These are phyloP conservation scores for Sciurus vulgaris DNA, from an alignment of 2,797 vertebrate species.

Conservation along the genomic window DNA sequence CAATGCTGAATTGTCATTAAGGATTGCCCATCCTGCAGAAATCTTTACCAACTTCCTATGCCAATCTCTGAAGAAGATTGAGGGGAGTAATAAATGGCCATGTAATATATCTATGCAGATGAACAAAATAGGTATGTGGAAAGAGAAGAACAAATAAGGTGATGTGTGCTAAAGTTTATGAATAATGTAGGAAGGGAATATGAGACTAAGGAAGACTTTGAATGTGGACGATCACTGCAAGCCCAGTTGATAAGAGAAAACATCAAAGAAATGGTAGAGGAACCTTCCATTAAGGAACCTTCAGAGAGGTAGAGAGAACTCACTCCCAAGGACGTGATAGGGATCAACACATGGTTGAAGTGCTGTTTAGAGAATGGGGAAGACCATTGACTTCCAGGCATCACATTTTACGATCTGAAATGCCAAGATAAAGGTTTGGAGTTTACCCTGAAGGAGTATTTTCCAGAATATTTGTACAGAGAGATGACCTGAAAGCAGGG, in stretches of 20 bases:
- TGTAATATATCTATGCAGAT: neutral
- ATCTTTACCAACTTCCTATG: neutral
- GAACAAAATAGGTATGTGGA: neutral
- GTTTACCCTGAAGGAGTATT: neutral
- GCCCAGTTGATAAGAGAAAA: neutral
- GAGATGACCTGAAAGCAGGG: neutral
- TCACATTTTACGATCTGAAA: neutral
- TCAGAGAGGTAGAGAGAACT: neutral
- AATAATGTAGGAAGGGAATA: neutral
- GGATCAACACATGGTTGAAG: neutral
- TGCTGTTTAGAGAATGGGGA: neutral
- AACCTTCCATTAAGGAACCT: too few species aligned
- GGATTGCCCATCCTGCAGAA: neutral
- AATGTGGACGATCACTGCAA: neutral
- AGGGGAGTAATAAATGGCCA: neutral
- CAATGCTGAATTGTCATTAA: neutral
- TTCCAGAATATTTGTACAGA: neutral
- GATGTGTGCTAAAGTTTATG: neutral
- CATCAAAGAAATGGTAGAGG: neutral
- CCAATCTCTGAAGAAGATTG: neutral
- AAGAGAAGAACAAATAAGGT: neutral
- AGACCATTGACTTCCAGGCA: neutral
- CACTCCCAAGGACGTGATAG: fast-evolving
- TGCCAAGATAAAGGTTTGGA: neutral
- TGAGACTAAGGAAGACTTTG: neutral